Base-by-base conservation (phyloP, 1,140 invertebrate species). In the Cotesia chilonis region DNA sequence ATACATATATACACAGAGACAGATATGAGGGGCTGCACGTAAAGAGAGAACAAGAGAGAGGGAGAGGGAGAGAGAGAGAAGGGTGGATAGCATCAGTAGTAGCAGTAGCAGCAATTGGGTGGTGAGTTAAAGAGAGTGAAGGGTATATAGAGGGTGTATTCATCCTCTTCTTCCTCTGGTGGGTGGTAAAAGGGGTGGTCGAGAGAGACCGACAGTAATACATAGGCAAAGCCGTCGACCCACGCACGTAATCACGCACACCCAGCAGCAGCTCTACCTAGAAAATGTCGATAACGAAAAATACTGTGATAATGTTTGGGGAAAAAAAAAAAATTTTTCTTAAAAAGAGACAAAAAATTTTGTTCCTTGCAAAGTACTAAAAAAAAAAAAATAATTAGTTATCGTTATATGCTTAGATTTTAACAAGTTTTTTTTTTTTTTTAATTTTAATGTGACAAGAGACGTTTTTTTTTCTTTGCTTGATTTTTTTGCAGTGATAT, bases 271-370 rank as follows among this genome's bases (percentile, higher is more conserved):
- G 73, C 64, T 69, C 75, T 69, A 70, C 72, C 76, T 80, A 82
- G 84, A 84, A 86, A 85, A 85, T 87, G 84, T 87, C 85, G 84
- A 85, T 87, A 87, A 85, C 83, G 83, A 85, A 87, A 87, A 86
- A 85, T 78, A 76, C 77, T 67, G 61, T 77, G 77, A 76, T 68
- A 72, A 77, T 75, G 80, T 77, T 78, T 75, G 75, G 77, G 75
- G 70, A 57, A 66, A 69, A 75, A 66, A 76, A 76, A 72, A 63
- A 66, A 69, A 75, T 71, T 38, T 65, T 61, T 65, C 55, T 36
- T 60, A 64, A 51, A 68, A 52, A 73, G 75, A 75, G 73, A 73
- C 67, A 70, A 77, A 80, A 76, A 78, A 78, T 79, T 57, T 61
- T 64, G 10, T 76, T 76, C 73, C 64, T 75, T 64, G 51, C 67